phyloP scores from a whole-genome alignment of 2,113 vertebrate genomes.

The Carassius auratus region DNA sequence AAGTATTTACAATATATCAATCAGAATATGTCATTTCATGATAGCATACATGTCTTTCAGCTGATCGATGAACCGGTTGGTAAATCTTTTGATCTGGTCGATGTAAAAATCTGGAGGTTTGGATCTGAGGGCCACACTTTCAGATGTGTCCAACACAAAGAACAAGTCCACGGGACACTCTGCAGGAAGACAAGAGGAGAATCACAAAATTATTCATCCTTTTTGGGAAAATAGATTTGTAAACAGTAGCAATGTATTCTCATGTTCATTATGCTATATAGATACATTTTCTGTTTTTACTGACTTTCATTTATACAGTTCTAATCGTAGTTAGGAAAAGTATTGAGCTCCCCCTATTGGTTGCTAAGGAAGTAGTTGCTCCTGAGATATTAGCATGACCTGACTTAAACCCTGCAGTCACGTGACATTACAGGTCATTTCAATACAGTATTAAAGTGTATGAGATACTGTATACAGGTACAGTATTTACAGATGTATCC shows the following conservation, averaged over 20 bases:
- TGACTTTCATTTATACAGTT: neutral
- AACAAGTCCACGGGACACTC: constrained; percentile 97
- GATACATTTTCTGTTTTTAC: neutral
- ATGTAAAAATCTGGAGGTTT: constrained; percentile 87
- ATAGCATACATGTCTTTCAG: constrained; percentile 81
- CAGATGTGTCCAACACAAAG: constrained; percentile 97
- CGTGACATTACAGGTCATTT: neutral
- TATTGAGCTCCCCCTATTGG: constrained; percentile 26
- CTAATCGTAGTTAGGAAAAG: neutral
- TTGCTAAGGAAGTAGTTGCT: neutral
- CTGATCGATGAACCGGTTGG: constrained; percentile 88
- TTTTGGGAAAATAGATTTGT: neutral
- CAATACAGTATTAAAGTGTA: neutral
- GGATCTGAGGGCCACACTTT: constrained; percentile 91
- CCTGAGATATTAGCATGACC: neutral
- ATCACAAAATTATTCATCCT: constrained; percentile 3
- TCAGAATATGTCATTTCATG: neutral
- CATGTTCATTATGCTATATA: neutral
- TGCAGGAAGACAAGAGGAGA: constrained; percentile 67
- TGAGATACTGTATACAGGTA: neutral
- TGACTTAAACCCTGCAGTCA: neutral
- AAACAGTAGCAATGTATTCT: neutral
- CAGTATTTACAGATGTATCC: neutral
- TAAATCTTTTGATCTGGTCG: constrained; percentile 89
- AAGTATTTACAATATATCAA: too few species aligned